A percentile compares a stretch with the other conserved stretches of the same genome.
phyloP scores from a whole-genome alignment of 1,140 invertebrate species.

The Andrena cerasifolii region DNA sequence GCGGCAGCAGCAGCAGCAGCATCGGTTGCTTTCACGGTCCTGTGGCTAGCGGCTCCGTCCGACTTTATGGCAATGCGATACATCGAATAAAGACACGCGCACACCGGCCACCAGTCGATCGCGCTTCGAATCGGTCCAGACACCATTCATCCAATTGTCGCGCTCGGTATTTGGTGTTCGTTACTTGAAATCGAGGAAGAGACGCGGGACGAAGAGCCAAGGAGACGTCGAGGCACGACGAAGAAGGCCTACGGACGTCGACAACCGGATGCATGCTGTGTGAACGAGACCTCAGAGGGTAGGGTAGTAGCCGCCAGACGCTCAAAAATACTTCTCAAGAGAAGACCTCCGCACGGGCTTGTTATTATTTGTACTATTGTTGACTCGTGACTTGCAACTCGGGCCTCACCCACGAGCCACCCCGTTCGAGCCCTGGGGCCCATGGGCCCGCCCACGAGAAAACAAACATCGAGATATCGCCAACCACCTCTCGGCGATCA shows the following conservation, averaged over 20 bases:
- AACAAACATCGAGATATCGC: slow-evolving; percentile 72
- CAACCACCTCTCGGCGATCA: slow-evolving; percentile 48
- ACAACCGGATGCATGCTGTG: slow-evolving; percentile 11
- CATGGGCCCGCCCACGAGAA: slow-evolving; percentile 76
- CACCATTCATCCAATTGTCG: neutral
- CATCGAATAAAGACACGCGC: slow-evolving; percentile 72
- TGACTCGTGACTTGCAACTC: slow-evolving; percentile 81
- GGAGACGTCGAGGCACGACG: neutral
- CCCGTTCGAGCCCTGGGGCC: slow-evolving; percentile 58
- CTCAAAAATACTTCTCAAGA: slow-evolving; percentile 69
- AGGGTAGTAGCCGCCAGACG: slow-evolving; percentile 70
- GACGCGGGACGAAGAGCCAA: neutral
- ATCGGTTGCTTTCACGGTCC: slow-evolving; percentile 71
- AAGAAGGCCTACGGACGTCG: neutral
- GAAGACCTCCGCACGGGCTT: slow-evolving; percentile 72
- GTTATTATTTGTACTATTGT: slow-evolving; percentile 83
- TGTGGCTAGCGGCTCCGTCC: slow-evolving; percentile 66
- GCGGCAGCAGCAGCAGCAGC: slow-evolving; percentile 62
- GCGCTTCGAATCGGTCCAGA: neutral
- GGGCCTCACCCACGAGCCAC: slow-evolving; percentile 65
- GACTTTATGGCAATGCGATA: slow-evolving; percentile 77
- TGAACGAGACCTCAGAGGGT: slow-evolving; percentile 64
- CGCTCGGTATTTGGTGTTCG: neutral
- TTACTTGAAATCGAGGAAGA: neutral
- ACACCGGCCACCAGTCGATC: slow-evolving; percentile 44